These are phyloP conservation scores for Oligia latruncula DNA, from an alignment of 2,888 invertebrate genomes.

Conservation along the genomic window DNA sequence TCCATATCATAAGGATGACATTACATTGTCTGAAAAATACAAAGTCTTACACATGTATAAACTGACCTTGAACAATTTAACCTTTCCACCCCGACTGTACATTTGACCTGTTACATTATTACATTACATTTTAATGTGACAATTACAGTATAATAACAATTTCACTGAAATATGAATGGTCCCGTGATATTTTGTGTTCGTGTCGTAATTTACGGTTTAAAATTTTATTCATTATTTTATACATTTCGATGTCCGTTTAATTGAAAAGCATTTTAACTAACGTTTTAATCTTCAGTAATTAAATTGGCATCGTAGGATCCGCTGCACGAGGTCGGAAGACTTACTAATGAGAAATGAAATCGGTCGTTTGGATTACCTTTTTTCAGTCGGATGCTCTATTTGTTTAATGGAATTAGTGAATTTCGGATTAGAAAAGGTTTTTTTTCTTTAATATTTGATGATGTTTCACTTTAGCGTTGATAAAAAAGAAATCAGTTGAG, in stretches of 20 bases:
- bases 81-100: conserved; percentile 15
- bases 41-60: not conserved
- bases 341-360: conserved; percentile 65
- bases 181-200: conserved; percentile 16
- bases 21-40: not conserved
- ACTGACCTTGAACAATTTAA: not conserved
- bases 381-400: conserved; percentile 47
- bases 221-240: conserved; percentile 12
- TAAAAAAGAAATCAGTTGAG: not conserved
- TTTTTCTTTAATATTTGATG: not conserved
- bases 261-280: conserved; percentile 60
- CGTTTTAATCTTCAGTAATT: conserved; percentile 63
- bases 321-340: conserved; percentile 48
- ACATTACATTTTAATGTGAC: conserved; percentile 40
- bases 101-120: conserved; percentile 27
- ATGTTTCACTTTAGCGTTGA: not conserved
- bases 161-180: conserved; percentile 21
- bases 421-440: not conserved
- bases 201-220: conserved; percentile 34
- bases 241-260: conserved; percentile 37
- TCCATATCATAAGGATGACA: not conserved
- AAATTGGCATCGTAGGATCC: conserved; percentile 54
- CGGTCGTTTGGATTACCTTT: conserved; percentile 52
- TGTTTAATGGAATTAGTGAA: conserved; percentile 31
- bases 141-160: conserved; percentile 39